Evolutionary conservation across 2,888 invertebrate genomes (phyloP).

Genomic region (Auanema sp.): DNA sequence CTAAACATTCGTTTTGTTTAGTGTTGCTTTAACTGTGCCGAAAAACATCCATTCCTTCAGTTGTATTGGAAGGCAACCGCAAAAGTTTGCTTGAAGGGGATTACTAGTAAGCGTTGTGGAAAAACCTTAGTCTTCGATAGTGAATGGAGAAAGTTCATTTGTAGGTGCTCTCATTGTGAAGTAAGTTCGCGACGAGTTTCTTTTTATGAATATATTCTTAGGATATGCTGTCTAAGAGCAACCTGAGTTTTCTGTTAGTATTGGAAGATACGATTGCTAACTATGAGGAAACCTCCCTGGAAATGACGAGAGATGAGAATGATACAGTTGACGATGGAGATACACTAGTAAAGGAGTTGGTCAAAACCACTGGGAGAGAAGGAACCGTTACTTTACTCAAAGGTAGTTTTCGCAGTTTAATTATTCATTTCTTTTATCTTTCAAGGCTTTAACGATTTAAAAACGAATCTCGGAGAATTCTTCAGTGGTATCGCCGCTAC

Average conservation of each 20-base stretch:
- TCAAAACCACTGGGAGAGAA: conserved; percentile 29
- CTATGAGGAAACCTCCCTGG: conserved; percentile 29
- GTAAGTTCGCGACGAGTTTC: conserved; percentile 8
- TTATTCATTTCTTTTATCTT: background rate
- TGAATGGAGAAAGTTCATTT: conserved; percentile 22
- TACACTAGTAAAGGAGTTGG: conserved; percentile 24
- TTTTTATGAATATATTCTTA: conserved; percentile 6
- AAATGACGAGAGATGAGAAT: conserved; percentile 16
- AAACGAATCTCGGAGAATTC: conserved; percentile 31
- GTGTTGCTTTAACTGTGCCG: conserved; percentile 17
- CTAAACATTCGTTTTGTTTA: conserved; percentile 2
- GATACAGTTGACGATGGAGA: conserved; percentile 13
- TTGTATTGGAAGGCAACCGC: no score
- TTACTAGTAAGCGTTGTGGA: no score
- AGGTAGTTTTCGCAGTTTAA: conserved; percentile 15
- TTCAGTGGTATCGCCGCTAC: conserved; percentile 9
- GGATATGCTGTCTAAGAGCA: conserved; percentile 32
- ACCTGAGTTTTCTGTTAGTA: conserved; percentile 45
- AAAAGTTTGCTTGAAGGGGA: no score
- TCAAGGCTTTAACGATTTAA: conserved; percentile 38
- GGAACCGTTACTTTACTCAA: conserved; percentile 22
- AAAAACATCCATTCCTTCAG: conserved; percentile 19
- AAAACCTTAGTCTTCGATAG: no score
- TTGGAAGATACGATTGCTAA: conserved; percentile 37
- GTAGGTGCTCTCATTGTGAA: conserved; percentile 35